These are phyloP conservation scores for Cistogaster globosa DNA, from an alignment of 2,888 invertebrate genomes.

Conservation along the genomic window DNA sequence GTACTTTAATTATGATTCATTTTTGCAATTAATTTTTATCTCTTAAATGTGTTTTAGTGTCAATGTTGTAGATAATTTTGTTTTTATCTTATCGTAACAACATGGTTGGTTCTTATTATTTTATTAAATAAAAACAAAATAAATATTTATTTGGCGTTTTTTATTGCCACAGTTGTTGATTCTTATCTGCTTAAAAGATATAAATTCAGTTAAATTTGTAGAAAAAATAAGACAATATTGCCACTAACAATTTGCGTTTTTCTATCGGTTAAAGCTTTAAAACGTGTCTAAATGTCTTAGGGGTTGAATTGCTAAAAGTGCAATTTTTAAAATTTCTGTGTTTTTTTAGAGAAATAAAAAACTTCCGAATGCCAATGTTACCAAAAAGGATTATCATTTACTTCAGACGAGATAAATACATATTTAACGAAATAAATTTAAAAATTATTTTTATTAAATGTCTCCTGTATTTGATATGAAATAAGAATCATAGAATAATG, in stretches of 20 bases:
- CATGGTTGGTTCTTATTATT: background rate
- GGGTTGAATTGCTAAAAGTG: no score
- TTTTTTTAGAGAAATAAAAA: no score
- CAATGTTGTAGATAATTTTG: conserved; percentile 8
- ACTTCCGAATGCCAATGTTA: background rate
- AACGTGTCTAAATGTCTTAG: background rate
- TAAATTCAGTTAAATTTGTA: background rate
- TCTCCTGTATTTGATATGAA: no score
- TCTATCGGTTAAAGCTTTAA: no score
- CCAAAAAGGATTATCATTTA: background rate
- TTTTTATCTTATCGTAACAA: conserved; percentile 46
- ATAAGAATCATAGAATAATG: no score
- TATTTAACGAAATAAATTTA: no score
- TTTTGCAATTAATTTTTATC: conserved; percentile 46
- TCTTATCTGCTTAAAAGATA: background rate
- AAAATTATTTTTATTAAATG: no score
- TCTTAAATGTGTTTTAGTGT: conserved; percentile 29
- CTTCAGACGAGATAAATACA: no score
- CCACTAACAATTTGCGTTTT: background rate
- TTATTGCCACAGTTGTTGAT: background rate
- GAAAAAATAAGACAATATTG: background rate
- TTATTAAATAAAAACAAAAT: conserved; percentile 1
- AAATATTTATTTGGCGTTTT: background rate
- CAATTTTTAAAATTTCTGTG: no score
- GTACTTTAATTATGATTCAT: conserved; percentile 31